Percentiles rank a stretch among this genome's conserved stretches.
phyloP scores from a whole-genome alignment of 92 coral and sea anemone species.

The Anthopleura xanthogrammica region DNA sequence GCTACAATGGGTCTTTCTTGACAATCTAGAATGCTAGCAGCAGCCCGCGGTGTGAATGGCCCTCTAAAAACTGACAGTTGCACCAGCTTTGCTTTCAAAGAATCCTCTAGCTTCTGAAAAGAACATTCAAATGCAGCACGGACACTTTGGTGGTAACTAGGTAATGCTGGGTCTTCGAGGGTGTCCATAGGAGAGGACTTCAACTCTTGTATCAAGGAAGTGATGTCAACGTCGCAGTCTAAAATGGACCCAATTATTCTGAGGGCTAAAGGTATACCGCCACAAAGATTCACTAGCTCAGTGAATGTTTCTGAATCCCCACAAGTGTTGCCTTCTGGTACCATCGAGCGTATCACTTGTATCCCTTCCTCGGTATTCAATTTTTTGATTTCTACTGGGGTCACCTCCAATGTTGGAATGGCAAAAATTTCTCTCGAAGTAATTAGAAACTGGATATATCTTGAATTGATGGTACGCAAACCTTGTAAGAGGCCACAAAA shows the following conservation, averaged over 20 bases:
- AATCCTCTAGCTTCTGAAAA: too few relatives aligned
- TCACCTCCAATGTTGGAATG: neutral
- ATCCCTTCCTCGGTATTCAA: neutral
- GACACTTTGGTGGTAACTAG: too few relatives aligned
- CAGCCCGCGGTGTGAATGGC: too few relatives aligned
- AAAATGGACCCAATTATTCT: constrained; percentile 1
- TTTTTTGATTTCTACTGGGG: neutral
- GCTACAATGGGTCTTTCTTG: too few relatives aligned
- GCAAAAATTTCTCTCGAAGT: constrained; percentile 1
- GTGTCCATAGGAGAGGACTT: too few relatives aligned
- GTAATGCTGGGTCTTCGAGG: too few relatives aligned
- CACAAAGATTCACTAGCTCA: constrained; percentile 12
- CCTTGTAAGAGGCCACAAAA: constrained; percentile 4
- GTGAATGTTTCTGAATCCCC: neutral
- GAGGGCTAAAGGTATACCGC: constrained; percentile 10
- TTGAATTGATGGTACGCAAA: neutral
- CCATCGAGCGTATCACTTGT: neutral
- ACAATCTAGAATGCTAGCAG: too few relatives aligned
- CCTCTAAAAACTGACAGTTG: too few relatives aligned
- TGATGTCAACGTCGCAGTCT: neutral
- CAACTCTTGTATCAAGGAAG: constrained; percentile 1
- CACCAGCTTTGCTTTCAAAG: too few relatives aligned
- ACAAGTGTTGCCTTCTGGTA: neutral
- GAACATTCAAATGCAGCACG: too few relatives aligned
- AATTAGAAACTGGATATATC: neutral